phyloP scores from a whole-genome alignment of 2,113 vertebrate species.

The Sebastes schlegelii region DNA sequence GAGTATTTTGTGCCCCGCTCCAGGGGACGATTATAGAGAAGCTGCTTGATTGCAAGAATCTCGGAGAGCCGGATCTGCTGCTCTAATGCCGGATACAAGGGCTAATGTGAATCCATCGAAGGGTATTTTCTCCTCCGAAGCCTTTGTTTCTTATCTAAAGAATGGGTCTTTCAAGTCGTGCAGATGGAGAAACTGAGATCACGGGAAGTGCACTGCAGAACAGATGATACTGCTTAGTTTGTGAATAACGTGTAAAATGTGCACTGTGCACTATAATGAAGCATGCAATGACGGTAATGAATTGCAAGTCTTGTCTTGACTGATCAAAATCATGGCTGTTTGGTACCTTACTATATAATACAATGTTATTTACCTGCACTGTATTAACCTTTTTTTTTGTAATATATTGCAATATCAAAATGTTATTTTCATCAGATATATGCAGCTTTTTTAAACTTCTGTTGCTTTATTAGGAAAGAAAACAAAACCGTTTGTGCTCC shows the following conservation, averaged over 20 bases:
- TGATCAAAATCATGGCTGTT: slow-evolving; percentile 5
- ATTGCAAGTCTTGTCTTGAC: slow-evolving; percentile 2
- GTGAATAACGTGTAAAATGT: slow-evolving; percentile 14
- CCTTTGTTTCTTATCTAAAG: slow-evolving; percentile 72
- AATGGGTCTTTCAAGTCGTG: slow-evolving; percentile 54
- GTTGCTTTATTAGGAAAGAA: not conserved
- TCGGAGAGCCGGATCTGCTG: slow-evolving; percentile 46
- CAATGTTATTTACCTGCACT: slow-evolving; percentile 2
- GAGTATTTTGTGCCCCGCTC: slow-evolving; percentile 43
- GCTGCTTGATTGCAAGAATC: slow-evolving; percentile 69
- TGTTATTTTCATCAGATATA: not conserved
- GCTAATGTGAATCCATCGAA: slow-evolving; percentile 62
- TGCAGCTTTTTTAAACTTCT: not conserved
- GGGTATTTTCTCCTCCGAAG: slow-evolving; percentile 46
- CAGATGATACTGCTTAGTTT: slow-evolving; percentile 58
- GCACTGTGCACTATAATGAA: slow-evolving; percentile 23
- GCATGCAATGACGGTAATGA: slow-evolving; percentile 8
- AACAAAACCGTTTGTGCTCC: not conserved
- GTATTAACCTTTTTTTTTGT: not conserved
- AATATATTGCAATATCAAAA: not conserved
- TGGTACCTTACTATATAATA: not conserved
- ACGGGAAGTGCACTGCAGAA: slow-evolving; percentile 43
- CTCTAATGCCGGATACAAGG: slow-evolving; percentile 53
- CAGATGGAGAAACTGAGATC: slow-evolving; percentile 62
- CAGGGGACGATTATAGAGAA: slow-evolving; percentile 57